Evolutionary conservation across 2,797 vertebrate genomes (phyloP).

Genomic region (Leptodactylus fallax): DNA sequence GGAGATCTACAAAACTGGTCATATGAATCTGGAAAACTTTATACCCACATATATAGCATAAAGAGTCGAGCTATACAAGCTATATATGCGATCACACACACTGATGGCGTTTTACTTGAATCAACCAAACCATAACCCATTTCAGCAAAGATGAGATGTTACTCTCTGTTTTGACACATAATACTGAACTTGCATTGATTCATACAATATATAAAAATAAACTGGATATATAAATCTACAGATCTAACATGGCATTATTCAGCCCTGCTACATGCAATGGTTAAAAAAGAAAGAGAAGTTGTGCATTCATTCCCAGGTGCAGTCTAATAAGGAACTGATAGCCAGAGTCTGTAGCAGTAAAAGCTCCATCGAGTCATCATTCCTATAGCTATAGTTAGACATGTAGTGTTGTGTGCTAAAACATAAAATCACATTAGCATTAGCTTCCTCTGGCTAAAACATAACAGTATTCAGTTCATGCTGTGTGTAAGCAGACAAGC

Average conservation of each 20-base stretch:
- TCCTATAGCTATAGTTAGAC: neutral
- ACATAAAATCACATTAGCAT: neutral
- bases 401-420: neutral
- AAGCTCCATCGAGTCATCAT: neutral
- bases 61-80: neutral
- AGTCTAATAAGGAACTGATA: neutral
- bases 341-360: neutral
- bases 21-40: neutral
- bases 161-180: too few relatives aligned
- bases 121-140: neutral
- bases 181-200: too few relatives aligned
- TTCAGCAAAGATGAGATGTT: neutral
- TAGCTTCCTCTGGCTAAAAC: neutral
- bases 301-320: neutral
- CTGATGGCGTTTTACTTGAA: neutral
- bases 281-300: neutral
- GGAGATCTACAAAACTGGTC: neutral
- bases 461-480: neutral
- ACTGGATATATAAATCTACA: too few relatives aligned
- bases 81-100: neutral
- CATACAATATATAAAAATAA: too few relatives aligned
- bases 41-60: neutral
- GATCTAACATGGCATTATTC: neutral
- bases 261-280: neutral
- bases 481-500: neutral